A percentile compares a stretch with the other conserved stretches of the same genome.
phyloP scores from a whole-genome alignment of 2,888 invertebrate species.

The Tridacna crocea region DNA sequence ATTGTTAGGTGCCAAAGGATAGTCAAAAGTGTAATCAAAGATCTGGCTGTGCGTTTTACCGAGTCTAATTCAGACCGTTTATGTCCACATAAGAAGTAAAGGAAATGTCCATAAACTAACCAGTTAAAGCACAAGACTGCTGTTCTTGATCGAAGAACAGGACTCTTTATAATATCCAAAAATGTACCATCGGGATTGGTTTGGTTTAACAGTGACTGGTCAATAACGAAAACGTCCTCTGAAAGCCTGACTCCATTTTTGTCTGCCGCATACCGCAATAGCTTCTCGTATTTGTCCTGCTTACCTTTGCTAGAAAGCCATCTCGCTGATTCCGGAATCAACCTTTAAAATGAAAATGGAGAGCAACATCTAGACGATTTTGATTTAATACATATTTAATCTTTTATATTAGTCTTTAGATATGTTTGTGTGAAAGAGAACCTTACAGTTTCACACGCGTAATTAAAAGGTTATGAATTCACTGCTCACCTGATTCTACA shows the following conservation, averaged over 20 bases:
- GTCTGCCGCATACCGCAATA: not conserved
- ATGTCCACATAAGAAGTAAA: too few species aligned
- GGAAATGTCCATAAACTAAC: slow-evolving; percentile 41
- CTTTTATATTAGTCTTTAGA: too few species aligned
- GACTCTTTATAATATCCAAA: slow-evolving; percentile 51
- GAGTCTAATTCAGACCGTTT: too few species aligned
- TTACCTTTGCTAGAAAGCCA: slow-evolving; percentile 62
- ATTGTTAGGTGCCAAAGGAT: too few species aligned
- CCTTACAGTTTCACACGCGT: too few species aligned
- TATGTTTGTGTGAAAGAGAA: too few species aligned
- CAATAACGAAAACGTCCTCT: not conserved
- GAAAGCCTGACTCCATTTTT: not conserved
- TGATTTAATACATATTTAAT: not conserved
- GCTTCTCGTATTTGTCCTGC: not conserved
- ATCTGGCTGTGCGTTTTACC: too few species aligned
- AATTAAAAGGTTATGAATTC: too few species aligned
- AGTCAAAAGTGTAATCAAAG: too few species aligned
- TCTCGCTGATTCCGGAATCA: slow-evolving; percentile 67
- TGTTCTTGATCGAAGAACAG: slow-evolving; percentile 54
- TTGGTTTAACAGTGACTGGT: not conserved
- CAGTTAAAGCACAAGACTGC: slow-evolving; percentile 87
- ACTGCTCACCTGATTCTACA: too few species aligned
- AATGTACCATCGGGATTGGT: slow-evolving; percentile 21
- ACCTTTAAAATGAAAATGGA: slow-evolving; percentile 34
- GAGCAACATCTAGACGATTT: not conserved